phyloP scores from a whole-genome alignment of 2,113 vertebrate species.

The crab-eating macaque (Macaca fascicularis) region T2T-MFA8v1.1 NC_088376.1:15945501-15946000 shows the following conservation, averaged over 20 bases:
- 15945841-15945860: background rate
- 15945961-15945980: background rate
- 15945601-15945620: background rate
- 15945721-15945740: background rate
- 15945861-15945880: background rate
- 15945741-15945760: background rate
- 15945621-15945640: background rate
- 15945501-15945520: background rate
- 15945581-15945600: background rate
- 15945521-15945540: background rate
- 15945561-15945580: background rate
- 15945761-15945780: background rate
- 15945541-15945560: background rate
- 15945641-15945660: background rate
- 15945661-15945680: background rate
- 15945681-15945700: background rate
- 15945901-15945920: background rate
- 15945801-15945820: background rate
- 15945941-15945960: background rate
- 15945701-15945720: background rate
- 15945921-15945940: background rate
- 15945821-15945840: background rate
- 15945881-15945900: background rate
- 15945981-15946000: background rate
- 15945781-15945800: background rate